Evolutionary conservation across 2,113 vertebrate species (phyloP).

Genomic region (Ramphastos sulfuratus): DNA sequence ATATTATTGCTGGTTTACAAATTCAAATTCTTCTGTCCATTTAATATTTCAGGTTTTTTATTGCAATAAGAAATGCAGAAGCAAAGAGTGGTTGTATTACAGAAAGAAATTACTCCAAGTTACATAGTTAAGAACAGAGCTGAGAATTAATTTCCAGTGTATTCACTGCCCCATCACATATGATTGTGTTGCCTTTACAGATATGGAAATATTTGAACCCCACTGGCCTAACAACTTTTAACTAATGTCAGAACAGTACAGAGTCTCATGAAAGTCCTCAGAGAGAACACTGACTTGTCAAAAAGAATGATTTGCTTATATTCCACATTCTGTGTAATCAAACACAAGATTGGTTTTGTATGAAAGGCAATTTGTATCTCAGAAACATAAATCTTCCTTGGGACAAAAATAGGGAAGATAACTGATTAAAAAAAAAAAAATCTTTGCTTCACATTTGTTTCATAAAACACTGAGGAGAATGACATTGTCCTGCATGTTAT

Average conservation of each 20-base stretch:
- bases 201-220: not conserved
- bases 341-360: not conserved
- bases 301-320: not conserved
- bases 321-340: not conserved
- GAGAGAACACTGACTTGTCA: not conserved
- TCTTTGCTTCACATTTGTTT: not conserved
- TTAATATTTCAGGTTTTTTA: slow-evolving; percentile 48
- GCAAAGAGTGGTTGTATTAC: not conserved
- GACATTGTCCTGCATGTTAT: not conserved
- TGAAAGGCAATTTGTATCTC: not conserved
- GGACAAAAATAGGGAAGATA: not conserved
- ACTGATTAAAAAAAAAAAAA: not conserved
- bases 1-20: slow-evolving; percentile 23
- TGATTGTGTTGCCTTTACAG: not conserved
- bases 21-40: slow-evolving; percentile 10
- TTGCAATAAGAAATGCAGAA: slow-evolving; percentile 11
- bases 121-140: not conserved
- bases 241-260: not conserved
- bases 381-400: not conserved
- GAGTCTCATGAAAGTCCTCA: not conserved
- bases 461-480: not conserved
- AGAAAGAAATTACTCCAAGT: not conserved
- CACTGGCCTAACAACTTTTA: not conserved
- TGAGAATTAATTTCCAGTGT: not conserved
- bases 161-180: not conserved